A percentile compares a stretch with the other conserved stretches of the same genome.
Conservation (phyloP, 2,113 vertebrate species). For the Leiothrix lutea region DNA sequence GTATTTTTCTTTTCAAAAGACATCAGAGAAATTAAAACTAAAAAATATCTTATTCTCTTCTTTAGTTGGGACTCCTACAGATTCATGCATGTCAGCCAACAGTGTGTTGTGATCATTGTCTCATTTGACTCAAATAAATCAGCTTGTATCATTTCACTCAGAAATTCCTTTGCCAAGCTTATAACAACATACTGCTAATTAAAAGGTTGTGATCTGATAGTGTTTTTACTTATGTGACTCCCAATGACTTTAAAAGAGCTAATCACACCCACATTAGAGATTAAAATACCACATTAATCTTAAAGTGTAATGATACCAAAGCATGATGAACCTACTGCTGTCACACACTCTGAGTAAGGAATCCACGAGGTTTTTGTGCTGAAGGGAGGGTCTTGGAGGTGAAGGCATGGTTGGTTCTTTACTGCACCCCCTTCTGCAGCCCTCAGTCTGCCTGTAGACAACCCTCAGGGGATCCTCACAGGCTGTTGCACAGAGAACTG, state of each 20-base stretch:
- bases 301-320: neutral
- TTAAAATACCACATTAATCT: neutral
- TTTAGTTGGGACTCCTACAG: neutral
- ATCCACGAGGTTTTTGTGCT: neutral
- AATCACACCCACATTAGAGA: neutral
- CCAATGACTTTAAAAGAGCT: neutral
- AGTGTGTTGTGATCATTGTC: neutral
- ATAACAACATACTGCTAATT: neutral
- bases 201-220: neutral
- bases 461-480: accelerated
- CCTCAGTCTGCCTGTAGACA: neutral
- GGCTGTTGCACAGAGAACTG: accelerated
- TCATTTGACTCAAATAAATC: neutral
- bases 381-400: neutral
- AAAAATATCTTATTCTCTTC: neutral
- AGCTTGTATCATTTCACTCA: neutral
- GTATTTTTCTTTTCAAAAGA: neutral
- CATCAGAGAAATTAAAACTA: neutral
- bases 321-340: neutral
- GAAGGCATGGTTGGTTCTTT: neutral
- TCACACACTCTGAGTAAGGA: neutral
- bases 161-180: neutral
- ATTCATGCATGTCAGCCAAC: neutral
- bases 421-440: neutral
- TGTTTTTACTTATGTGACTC: neutral